Evolutionary conservation across 2,113 vertebrate genomes (phyloP).

Genomic region (Macquaria australasica): DNA sequence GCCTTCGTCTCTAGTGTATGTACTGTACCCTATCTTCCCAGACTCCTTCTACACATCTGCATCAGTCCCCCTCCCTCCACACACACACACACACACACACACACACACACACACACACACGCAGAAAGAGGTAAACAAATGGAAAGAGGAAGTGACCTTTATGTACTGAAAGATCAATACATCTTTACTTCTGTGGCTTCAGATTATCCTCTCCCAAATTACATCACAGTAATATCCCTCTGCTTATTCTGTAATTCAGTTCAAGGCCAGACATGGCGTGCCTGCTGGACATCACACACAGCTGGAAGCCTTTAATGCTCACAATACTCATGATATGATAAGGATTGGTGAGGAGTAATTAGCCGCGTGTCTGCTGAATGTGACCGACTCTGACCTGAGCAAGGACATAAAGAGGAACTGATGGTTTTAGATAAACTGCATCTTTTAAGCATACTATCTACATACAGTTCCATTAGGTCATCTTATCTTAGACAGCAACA

Average conservation of each 20-base stretch:
- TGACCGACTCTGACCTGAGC: background rate
- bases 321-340: slow-evolving; percentile 3
- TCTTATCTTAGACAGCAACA: background rate
- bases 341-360: slow-evolving; percentile 36
- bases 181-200: slow-evolving; percentile 28
- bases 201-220: slow-evolving; percentile 52
- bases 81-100: slow-evolving; percentile 4
- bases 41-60: background rate
- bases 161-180: slow-evolving; percentile 53
- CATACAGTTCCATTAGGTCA: background rate
- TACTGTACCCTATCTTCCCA: background rate
- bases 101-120: slow-evolving; percentile 17
- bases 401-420: slow-evolving; percentile 12
- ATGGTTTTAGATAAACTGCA: slow-evolving; percentile 13
- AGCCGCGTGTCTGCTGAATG: background rate
- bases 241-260: slow-evolving; percentile 1
- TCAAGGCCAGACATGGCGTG: slow-evolving; percentile 14
- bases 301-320: slow-evolving; percentile 28
- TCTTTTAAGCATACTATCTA: background rate
- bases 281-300: slow-evolving; percentile 23
- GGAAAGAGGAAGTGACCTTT: slow-evolving; percentile 40
- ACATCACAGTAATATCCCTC: slow-evolving; percentile 34
- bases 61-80: background rate
- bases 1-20: background rate
- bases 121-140: background rate